Percentiles rank a stretch among this genome's conserved stretches.
These are phyloP conservation scores for Lottia gigantea DNA, from an alignment of 2,888 invertebrate genomes.

Conservation along the genomic window DNA sequence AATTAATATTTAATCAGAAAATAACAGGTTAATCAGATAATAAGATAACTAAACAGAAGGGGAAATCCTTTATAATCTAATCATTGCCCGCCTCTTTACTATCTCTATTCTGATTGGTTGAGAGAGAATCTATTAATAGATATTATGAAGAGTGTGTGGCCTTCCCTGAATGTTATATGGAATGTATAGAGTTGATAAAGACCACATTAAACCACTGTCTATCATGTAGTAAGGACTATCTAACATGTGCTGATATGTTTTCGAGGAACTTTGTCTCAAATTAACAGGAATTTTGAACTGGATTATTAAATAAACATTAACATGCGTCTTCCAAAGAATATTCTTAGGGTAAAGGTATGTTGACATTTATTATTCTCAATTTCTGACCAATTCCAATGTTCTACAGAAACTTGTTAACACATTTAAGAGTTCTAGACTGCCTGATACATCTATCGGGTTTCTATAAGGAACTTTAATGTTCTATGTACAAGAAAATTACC, in stretches of 20 bases:
- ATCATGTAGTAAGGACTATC: constrained; percentile 3
- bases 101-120: background rate
- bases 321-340: background rate
- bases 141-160: constrained; percentile 1
- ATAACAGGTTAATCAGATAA: no score
- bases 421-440: no score
- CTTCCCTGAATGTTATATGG: constrained; percentile 7
- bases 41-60: no score
- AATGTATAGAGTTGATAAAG: constrained; percentile 2
- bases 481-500: no score
- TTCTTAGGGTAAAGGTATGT: constrained; percentile 9
- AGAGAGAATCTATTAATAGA: background rate
- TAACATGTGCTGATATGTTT: constrained; percentile 1
- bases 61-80: no score
- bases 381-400: background rate
- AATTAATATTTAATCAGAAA: no score
- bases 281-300: constrained; percentile 4
- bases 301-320: background rate
- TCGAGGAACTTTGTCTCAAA: constrained; percentile 9
- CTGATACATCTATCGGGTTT: no score
- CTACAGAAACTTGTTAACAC: no score
- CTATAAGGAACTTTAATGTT: no score
- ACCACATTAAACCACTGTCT: background rate
- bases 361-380: constrained; percentile 3
- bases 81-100: no score